Evolutionary conservation across 2,113 vertebrate genomes (phyloP).

Genomic region (Odontophorus gujanensis): DNA sequence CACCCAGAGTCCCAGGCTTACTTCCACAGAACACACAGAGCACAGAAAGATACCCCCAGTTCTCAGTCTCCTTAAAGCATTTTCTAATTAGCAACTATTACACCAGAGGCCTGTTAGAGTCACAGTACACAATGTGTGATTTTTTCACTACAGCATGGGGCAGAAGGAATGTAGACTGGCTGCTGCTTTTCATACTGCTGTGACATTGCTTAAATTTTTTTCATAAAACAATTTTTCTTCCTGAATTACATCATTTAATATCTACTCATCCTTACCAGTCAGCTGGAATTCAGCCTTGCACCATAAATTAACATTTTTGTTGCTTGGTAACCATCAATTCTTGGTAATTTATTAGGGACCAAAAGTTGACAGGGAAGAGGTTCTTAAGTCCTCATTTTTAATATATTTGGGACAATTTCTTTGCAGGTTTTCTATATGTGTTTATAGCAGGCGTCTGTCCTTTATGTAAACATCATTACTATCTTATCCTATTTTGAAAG

Average conservation of each 20-base stretch:
- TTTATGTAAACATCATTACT: neutral
- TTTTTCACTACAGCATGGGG: neutral
- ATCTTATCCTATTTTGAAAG: neutral
- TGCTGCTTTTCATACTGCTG: neutral
- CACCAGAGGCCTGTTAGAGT: neutral
- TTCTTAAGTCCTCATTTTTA: neutral
- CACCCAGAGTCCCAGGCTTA: neutral
- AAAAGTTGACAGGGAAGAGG: constrained; percentile 17
- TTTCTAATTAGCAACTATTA: neutral
- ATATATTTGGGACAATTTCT: neutral
- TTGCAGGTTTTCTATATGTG: neutral
- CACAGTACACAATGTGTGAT: neutral
- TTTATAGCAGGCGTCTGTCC: neutral
- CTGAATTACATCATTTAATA: neutral
- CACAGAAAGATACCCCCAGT: neutral
- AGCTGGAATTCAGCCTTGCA: constrained; percentile 36
- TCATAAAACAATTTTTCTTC: neutral
- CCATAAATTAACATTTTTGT: constrained; percentile 48
- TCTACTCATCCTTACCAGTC: constrained; percentile 6
- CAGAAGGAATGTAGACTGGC: neutral
- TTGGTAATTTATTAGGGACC: constrained; percentile 52
- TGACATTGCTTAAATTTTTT: neutral
- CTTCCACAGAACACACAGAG: neutral
- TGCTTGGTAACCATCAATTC: constrained; percentile 71
- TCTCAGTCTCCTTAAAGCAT: neutral